Evolutionary conservation across 1,140 invertebrate genomes (phyloP).

Genomic region (Drosophila seguyi): DNA sequence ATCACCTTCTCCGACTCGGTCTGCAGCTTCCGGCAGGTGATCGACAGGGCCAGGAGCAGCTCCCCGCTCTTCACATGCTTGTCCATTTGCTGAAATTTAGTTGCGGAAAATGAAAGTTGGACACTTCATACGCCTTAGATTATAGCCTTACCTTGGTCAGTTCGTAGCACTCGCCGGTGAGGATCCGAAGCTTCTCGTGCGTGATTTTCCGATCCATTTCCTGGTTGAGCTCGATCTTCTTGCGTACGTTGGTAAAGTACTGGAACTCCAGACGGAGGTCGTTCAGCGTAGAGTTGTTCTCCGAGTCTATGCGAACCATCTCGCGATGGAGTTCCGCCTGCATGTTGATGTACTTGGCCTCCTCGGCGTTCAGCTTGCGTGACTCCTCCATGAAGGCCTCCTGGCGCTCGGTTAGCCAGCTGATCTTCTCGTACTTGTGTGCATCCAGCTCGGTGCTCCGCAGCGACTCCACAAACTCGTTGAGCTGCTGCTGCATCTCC

Average conservation of each 20-base stretch:
- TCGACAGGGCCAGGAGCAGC: slow-evolving; percentile 68
- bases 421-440: slow-evolving; percentile 71
- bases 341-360: slow-evolving; percentile 38
- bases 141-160: slow-evolving; percentile 56
- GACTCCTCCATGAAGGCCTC: slow-evolving; percentile 63
- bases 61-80: slow-evolving; percentile 74
- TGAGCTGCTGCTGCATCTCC: slow-evolving; percentile 61
- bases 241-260: slow-evolving; percentile 71
- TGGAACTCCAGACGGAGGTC: slow-evolving; percentile 69
- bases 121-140: not conserved
- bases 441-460: slow-evolving; percentile 67
- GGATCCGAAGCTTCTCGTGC: slow-evolving; percentile 66
- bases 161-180: slow-evolving; percentile 68
- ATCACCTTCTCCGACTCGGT: slow-evolving; percentile 77
- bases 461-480: slow-evolving; percentile 65
- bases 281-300: slow-evolving; percentile 61
- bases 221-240: slow-evolving; percentile 69
- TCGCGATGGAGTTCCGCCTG: slow-evolving; percentile 53
- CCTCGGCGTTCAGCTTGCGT: slow-evolving; percentile 60
- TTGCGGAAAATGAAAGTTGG: not conserved
- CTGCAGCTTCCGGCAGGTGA: slow-evolving; percentile 80
- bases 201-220: slow-evolving; percentile 59
- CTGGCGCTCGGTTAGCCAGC: slow-evolving; percentile 68
- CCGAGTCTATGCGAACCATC: slow-evolving; percentile 57
- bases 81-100: slow-evolving; percentile 54